A percentile compares a stretch with the other conserved stretches of the same genome.
Evolutionary conservation across 2,113 vertebrate genomes (phyloP).

Genomic region (Piaya cayana): DNA sequence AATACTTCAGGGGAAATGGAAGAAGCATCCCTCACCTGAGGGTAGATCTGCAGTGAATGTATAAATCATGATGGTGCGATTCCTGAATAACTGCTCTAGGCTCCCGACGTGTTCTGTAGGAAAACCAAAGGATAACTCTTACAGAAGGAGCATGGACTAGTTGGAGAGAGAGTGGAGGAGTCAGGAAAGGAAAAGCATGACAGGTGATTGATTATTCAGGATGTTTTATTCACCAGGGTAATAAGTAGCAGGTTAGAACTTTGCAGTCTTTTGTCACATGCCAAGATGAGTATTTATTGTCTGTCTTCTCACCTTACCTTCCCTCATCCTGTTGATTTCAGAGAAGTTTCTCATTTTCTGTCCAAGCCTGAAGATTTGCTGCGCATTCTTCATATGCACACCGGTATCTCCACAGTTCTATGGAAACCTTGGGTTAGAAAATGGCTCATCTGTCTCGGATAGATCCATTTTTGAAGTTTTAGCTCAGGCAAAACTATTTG

Average conservation of each 20-base stretch:
- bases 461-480: background rate
- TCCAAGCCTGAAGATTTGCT: constrained; percentile 23
- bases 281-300: background rate
- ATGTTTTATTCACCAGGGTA: background rate
- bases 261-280: background rate
- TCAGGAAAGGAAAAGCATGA: background rate
- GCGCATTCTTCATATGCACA: background rate
- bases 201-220: background rate
- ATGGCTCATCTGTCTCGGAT: background rate
- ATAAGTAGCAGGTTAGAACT: background rate
- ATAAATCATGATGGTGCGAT: background rate
- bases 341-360: background rate
- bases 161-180: background rate
- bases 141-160: background rate
- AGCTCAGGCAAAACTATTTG: constrained; percentile 12
- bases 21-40: background rate
- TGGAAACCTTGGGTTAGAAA: constrained; percentile 17
- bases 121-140: background rate
- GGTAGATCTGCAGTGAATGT: background rate
- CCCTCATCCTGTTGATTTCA: constrained; percentile 4
- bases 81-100: background rate
- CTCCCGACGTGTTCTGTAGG: background rate
- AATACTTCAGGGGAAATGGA: background rate
- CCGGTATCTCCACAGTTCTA: background rate
- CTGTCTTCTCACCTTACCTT: constrained; percentile 2